These are phyloP conservation scores for Acronicta aceris DNA, from an alignment of 2,888 invertebrate genomes.

Conservation along the genomic window DNA sequence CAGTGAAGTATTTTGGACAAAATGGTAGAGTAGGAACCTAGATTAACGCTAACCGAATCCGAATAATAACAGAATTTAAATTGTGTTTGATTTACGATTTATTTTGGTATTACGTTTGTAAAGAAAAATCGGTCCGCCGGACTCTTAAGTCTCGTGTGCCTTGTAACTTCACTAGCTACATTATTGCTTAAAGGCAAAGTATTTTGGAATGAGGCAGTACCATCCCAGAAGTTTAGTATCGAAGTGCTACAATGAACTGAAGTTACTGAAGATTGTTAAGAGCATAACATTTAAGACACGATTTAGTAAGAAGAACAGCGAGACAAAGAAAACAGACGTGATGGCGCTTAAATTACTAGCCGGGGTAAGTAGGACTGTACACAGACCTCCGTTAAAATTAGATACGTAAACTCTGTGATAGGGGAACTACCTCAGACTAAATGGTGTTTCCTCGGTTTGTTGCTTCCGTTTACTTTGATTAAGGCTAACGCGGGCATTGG, in stretches of 20 bases:
- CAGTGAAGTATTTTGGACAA: too few species aligned
- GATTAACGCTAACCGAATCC: too few species aligned
- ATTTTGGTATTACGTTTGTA: too few species aligned
- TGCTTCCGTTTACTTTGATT: constrained; percentile 20
- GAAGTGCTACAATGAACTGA: not conserved
- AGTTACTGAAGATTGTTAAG: constrained; percentile 8
- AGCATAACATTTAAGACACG: constrained; percentile 11
- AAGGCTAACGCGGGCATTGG: not conserved
- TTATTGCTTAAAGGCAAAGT: too few species aligned
- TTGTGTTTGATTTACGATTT: too few species aligned
- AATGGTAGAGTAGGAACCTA: too few species aligned
- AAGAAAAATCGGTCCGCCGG: too few species aligned
- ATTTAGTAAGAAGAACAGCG: constrained; percentile 20
- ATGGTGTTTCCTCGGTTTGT: constrained; percentile 21
- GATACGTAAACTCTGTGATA: not conserved
- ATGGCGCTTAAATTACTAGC: constrained; percentile 42
- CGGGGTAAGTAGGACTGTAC: constrained; percentile 25
- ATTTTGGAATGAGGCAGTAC: too few species aligned
- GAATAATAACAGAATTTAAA: too few species aligned
- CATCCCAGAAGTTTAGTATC: too few species aligned
- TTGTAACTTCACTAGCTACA: too few species aligned
- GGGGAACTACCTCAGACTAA: constrained; percentile 13
- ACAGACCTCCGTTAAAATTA: constrained; percentile 17
- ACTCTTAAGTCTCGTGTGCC: too few species aligned
- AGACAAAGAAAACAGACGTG: constrained; percentile 36